Percentiles rank a stretch among this genome's conserved stretches.
These are phyloP conservation scores for Australoheros facetus DNA, from an alignment of 2,797 vertebrate species.

Conservation along the genomic window DNA sequence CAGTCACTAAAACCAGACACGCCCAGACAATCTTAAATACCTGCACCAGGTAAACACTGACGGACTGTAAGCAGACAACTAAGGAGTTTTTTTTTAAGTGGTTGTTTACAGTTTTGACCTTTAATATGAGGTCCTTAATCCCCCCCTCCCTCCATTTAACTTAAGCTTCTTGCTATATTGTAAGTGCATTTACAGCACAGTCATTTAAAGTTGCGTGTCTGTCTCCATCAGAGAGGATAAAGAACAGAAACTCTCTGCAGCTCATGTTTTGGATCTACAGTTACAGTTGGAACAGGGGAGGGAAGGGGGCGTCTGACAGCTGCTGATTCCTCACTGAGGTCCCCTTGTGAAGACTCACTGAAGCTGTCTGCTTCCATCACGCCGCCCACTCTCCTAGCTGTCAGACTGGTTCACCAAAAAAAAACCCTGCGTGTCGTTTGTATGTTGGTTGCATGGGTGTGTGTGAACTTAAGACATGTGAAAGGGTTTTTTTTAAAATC, in stretches of 20 bases:
- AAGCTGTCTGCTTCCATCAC: slow-evolving; percentile 34
- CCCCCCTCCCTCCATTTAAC: no score
- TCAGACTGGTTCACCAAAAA: slow-evolving; percentile 64
- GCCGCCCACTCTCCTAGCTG: slow-evolving; percentile 53
- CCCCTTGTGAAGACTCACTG: slow-evolving; percentile 56
- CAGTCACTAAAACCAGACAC: neutral
- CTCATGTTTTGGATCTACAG: slow-evolving; percentile 31
- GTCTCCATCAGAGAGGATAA: neutral
- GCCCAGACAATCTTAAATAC: neutral
- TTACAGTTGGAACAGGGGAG: slow-evolving; percentile 14
- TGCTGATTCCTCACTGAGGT: slow-evolving; percentile 63
- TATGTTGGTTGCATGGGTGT: neutral
- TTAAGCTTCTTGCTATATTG: neutral
- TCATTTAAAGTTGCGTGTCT: neutral
- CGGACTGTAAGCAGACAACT: neutral
- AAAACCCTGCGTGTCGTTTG: slow-evolving; percentile 1
- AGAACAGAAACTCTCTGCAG: neutral
- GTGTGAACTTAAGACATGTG: neutral
- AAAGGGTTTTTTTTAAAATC: neutral
- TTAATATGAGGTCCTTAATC: neutral
- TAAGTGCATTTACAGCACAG: neutral
- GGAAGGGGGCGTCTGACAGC: slow-evolving; percentile 61
- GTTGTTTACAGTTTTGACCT: neutral
- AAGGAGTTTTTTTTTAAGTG: neutral
- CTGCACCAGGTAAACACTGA: neutral